These are phyloP conservation scores for Erebia aethiops DNA, from an alignment of 2,888 invertebrate species.

Conservation along the genomic window DNA sequence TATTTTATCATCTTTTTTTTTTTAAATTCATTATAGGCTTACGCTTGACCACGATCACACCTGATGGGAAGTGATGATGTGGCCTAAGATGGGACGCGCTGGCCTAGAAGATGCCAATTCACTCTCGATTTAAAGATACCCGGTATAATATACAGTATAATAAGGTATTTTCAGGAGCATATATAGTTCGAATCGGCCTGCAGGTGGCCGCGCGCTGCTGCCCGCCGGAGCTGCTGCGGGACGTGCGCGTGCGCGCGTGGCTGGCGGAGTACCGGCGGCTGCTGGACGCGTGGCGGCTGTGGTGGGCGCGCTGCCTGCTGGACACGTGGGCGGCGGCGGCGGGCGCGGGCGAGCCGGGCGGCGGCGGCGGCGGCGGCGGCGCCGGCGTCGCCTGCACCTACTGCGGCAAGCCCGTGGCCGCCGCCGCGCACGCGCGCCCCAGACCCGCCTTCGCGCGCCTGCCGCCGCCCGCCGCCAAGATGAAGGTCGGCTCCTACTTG, in stretches of 20 bases:
- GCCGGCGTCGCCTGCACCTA: constrained; percentile 93
- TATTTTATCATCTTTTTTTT: too few relatives aligned
- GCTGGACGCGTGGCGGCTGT: constrained; percentile 94
- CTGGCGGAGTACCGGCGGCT: constrained; percentile 91
- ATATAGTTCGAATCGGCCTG: too few relatives aligned
- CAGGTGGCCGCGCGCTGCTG: constrained; percentile 87
- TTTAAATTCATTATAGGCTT: too few relatives aligned
- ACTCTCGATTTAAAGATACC: too few relatives aligned
- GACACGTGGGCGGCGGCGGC: constrained; percentile 88
- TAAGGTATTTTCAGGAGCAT: too few relatives aligned
- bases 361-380: constrained; percentile 51
- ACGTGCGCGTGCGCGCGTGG: constrained; percentile 87
- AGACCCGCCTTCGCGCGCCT: constrained; percentile 82
- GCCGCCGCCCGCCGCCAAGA: constrained; percentile 87
- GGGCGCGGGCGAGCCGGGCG: constrained; percentile 69
- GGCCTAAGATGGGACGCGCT: too few relatives aligned
- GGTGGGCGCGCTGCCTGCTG: constrained; percentile 94
- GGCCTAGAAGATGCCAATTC: too few relatives aligned
- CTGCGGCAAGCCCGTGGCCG: constrained; percentile 95
- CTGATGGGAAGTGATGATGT: too few relatives aligned
- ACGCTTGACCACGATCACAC: too few relatives aligned
- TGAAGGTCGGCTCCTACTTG: constrained; percentile 76
- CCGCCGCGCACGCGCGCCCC: constrained; percentile 86
- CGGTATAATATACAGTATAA: too few relatives aligned
- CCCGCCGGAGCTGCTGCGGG: constrained; percentile 87